Evolutionary conservation across 2,797 vertebrate species (phyloP).

Genomic region (Argentina silus): DNA sequence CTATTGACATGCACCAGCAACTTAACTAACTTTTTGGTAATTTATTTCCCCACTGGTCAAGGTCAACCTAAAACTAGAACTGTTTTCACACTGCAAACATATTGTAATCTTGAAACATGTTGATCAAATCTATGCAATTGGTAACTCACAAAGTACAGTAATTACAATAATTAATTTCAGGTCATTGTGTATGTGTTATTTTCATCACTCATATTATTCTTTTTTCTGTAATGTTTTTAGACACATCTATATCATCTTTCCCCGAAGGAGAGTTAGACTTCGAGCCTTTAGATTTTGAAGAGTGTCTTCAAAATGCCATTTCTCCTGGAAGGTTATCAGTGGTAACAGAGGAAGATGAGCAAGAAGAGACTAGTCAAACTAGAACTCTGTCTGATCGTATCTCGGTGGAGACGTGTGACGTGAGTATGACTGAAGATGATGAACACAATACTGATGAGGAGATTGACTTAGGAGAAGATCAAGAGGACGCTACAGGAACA

Average conservation of each 20-base stretch:
- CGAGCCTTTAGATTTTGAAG: conserved; percentile 61
- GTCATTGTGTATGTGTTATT: background rate
- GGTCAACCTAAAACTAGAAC: background rate
- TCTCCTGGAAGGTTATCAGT: conserved; percentile 14
- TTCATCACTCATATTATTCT: background rate
- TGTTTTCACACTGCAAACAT: no score
- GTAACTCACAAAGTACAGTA: background rate
- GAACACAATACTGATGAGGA: conserved; percentile 5
- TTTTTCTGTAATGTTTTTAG: conserved; percentile 39
- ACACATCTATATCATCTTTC: conserved; percentile 49
- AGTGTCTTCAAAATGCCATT: conserved; percentile 32
- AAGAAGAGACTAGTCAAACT: conserved; percentile 50
- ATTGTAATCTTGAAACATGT: no score
- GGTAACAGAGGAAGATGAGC: conserved; percentile 44
- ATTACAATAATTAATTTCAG: background rate
- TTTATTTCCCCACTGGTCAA: background rate
- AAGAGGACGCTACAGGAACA: conserved; percentile 28
- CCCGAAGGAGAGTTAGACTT: conserved; percentile 69
- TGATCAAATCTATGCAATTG: background rate
- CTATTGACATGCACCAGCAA: background rate
- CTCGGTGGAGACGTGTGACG: conserved; percentile 29
- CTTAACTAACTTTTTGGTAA: background rate
- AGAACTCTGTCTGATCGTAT: conserved; percentile 28
- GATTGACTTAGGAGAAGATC: conserved; percentile 32
- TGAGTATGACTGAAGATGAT: conserved; percentile 20